phyloP scores from a whole-genome alignment of 2,113 vertebrate genomes.

The Upupa epops region DNA sequence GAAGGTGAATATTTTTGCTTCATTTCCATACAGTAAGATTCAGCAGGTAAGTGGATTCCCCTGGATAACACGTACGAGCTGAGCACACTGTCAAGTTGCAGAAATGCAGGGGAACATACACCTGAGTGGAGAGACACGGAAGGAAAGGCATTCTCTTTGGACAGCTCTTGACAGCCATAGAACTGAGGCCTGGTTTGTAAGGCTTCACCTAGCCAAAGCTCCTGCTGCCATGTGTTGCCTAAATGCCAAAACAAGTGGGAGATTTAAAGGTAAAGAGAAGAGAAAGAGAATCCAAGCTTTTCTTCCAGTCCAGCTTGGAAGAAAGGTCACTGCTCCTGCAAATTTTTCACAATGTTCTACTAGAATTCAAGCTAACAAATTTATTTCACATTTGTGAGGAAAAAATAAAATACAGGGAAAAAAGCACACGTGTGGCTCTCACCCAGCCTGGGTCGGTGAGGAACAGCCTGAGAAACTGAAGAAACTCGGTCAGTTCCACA shows the following conservation, averaged over 20 bases:
- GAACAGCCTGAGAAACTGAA: background rate
- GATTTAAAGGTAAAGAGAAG: background rate
- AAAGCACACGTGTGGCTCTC: background rate
- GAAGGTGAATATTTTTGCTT: background rate
- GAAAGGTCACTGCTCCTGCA: background rate
- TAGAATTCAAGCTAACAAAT: background rate
- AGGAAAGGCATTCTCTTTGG: background rate
- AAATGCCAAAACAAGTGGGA: background rate
- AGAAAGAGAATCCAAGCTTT: background rate
- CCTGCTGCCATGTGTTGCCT: background rate
- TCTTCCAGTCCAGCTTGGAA: background rate
- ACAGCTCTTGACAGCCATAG: background rate
- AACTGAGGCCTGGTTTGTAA: background rate
- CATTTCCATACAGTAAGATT: background rate
- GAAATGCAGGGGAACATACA: fast-evolving
- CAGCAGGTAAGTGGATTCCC: background rate
- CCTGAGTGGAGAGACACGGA: background rate
- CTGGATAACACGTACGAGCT: background rate
- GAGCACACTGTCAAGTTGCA: background rate
- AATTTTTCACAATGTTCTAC: background rate
- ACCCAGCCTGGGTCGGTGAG: background rate
- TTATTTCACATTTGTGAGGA: background rate
- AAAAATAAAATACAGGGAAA: background rate
- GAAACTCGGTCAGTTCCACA: background rate
- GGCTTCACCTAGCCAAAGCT: background rate